Evolutionary conservation across 2,113 vertebrate species (phyloP).

Genomic region (Daphoenositta chrysoptera): DNA sequence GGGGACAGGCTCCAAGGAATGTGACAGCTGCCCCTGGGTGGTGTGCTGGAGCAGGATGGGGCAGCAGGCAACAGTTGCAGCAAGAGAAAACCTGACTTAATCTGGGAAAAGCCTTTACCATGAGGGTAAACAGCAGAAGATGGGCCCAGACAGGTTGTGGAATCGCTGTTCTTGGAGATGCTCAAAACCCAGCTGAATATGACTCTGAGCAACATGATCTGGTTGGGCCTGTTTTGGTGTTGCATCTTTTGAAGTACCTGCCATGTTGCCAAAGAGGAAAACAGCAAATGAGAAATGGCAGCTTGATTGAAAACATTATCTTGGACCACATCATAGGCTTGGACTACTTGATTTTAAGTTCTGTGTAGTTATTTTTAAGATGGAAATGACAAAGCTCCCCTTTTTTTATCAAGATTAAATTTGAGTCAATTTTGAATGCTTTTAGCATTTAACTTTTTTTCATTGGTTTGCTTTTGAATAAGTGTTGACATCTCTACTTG

Average conservation of each 20-base stretch:
- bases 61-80: neutral
- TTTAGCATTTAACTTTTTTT: neutral
- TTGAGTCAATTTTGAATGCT: neutral
- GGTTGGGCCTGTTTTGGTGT: neutral
- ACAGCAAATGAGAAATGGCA: neutral
- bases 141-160: neutral
- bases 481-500: neutral
- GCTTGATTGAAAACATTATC: neutral
- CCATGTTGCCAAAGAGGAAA: neutral
- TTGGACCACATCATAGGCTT: neutral
- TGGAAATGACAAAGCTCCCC: neutral
- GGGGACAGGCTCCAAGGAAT: neutral
- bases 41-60: neutral
- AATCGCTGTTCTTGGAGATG: neutral
- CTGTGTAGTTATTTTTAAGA: neutral
- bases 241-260: neutral
- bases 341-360: neutral
- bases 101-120: neutral
- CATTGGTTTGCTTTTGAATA: neutral
- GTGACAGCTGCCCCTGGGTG: too few relatives aligned
- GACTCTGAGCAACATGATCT: neutral
- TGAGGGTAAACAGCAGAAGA: neutral
- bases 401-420: neutral
- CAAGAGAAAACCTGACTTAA: neutral
- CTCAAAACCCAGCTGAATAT: neutral